Percentiles rank a stretch among this genome's conserved stretches.
Conservation (phyloP, 2,888 invertebrate genomes). For the Coronaproctus castanopsis region DNA sequence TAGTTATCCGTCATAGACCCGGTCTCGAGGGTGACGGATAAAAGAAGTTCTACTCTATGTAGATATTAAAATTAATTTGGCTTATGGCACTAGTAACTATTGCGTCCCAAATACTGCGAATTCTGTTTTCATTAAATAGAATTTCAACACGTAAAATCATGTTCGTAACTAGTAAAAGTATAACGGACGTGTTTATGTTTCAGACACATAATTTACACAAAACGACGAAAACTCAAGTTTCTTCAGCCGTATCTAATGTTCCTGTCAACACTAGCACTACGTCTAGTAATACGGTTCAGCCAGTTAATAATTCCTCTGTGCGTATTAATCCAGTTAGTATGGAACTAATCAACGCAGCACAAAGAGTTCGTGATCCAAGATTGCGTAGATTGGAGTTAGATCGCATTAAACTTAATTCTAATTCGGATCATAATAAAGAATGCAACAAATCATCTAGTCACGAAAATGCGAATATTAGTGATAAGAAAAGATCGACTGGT, state of each 20-base stretch:
- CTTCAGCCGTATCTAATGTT: neutral
- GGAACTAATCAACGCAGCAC: slow-evolving; percentile 14
- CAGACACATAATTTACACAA: no score
- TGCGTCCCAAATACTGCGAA: no score
- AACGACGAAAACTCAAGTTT: no score
- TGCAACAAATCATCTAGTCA: neutral
- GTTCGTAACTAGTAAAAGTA: no score
- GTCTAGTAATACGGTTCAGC: neutral
- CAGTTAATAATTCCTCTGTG: slow-evolving; percentile 1
- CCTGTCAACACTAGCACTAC: neutral
- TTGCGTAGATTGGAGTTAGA: slow-evolving; percentile 12
- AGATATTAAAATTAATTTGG: no score
- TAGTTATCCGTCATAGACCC: no score
- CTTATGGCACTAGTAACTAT: no score
- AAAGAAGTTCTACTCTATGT: no score
- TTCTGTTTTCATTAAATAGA: no score
- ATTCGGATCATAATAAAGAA: neutral
- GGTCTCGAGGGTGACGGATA: no score
- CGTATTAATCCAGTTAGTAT: slow-evolving; percentile 15
- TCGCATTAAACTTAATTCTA: neutral
- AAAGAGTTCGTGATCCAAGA: slow-evolving; percentile 16
- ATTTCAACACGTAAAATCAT: no score
- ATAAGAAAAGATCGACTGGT: neutral
- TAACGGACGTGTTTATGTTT: no score
- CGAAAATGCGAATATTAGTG: neutral